These are phyloP conservation scores for Genyomyrus donnyi DNA, from an alignment of 2,113 vertebrate genomes.

Conservation along the genomic window DNA sequence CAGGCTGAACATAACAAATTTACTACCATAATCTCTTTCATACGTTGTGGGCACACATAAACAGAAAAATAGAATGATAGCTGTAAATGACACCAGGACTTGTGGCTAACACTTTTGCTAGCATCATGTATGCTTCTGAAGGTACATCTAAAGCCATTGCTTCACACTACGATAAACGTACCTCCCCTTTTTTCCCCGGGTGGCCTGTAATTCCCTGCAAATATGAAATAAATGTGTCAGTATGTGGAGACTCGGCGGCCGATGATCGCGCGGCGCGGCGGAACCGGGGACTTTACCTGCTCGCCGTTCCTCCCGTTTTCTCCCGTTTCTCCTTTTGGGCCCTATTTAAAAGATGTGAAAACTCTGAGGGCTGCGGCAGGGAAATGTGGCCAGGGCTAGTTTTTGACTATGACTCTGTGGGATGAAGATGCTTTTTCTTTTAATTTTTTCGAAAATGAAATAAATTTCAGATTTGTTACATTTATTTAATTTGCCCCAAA, in stretches of 20 bases:
- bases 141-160: not conserved
- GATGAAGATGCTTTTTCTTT: not conserved
- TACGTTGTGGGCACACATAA: not conserved
- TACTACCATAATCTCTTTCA: not conserved
- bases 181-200: slow-evolving; percentile 76
- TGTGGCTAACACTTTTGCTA: not conserved
- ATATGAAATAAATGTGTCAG: slow-evolving; percentile 29
- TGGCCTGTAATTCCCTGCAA: slow-evolving; percentile 71
- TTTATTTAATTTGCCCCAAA: not conserved
- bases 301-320: slow-evolving; percentile 67
- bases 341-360: slow-evolving; percentile 43
- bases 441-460: slow-evolving; percentile 1
- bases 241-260: not conserved
- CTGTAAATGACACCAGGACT: not conserved
- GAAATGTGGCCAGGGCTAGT: not conserved
- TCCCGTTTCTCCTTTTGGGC: slow-evolving; percentile 72
- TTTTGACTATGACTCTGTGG: not conserved
- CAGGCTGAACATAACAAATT: not conserved
- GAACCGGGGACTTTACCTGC: slow-evolving; percentile 56
- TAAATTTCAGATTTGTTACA: not conserved
- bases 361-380: not conserved
- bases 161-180: slow-evolving; percentile 45
- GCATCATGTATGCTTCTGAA: not conserved
- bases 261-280: slow-evolving; percentile 1
- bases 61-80: not conserved